Base-by-base conservation (phyloP, 2,797 vertebrate species). In the Orestias chungarensis region DNA sequence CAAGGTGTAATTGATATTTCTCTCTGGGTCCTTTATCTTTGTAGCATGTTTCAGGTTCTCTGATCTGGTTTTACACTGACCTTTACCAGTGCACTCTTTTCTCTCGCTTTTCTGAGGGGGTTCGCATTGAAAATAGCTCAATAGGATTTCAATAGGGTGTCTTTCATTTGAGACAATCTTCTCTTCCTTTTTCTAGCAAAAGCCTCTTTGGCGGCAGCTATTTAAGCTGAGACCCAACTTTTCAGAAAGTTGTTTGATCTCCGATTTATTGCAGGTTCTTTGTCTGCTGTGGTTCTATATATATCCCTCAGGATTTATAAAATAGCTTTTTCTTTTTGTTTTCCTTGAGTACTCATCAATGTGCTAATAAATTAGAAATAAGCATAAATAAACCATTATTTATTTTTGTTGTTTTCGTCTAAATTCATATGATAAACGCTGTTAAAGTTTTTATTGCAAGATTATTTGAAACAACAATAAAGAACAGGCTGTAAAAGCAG, bases 1-100 rank as follows among this genome's bases (percentile, higher is more conserved):
- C 93, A 94, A 74, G 86, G 72, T 81, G 90, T 91, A 92, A 93
- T 91, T 93, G 92, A 94, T 93, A 92, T 93, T 92, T 94, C 90
- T 91, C 87, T 86, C 77, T 62, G 79, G 82, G 82, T 71, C 79
- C 83, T 91, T 93, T 92, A 94, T 94, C 91, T 85, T 76, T 82
- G 85, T 75, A 77, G 91, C 86, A 83, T 93, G 92, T 92, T 92
- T 86, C 81, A 89, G 87, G 66, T 81, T 84, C 88, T 93, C 74
- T 93, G 92, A 94, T 94, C 91, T 89, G 82, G 87, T 86, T 88
- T 91, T 86, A 86, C 10, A 71, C 79, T 93, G 92, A 94, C 93
- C 93, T 94, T 94, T 93, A 90, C 79, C 88, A 85, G 81, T 86
- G 85, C 82, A 83, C 84, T 87, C 78, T 83, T 83, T 87, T 86